Conservation (phyloP, 1,140 invertebrate species). For the Drosophila bocqueti region DNA sequence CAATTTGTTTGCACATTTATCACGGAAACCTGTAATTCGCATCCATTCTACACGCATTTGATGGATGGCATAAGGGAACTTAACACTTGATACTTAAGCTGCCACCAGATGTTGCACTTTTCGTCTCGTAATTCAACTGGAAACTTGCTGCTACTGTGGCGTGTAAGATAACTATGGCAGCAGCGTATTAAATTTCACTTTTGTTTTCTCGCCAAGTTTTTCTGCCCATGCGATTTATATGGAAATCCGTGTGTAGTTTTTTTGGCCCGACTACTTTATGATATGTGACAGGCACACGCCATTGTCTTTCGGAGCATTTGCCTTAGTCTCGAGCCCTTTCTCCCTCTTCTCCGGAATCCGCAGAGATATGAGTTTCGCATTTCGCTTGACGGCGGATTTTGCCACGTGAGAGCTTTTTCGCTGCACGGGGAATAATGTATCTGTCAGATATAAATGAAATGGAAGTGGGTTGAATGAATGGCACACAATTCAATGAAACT, state of each 20-base stretch:
- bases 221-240: conserved; percentile 43
- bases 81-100: conserved; percentile 18
- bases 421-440: conserved; percentile 27
- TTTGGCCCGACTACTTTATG: conserved; percentile 42
- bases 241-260: conserved; percentile 36
- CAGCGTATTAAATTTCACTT: conserved; percentile 74
- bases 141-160: conserved; percentile 53
- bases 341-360: not conserved
- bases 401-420: conserved; percentile 48
- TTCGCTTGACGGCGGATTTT: conserved; percentile 44
- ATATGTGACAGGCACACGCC: conserved; percentile 48
- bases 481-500: conserved; percentile 18
- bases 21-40: conserved; percentile 50
- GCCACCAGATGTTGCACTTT: conserved; percentile 47
- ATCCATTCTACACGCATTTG: conserved; percentile 32
- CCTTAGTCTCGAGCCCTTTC: conserved; percentile 6
- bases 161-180: conserved; percentile 62
- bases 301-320: conserved; percentile 51
- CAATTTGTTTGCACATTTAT: conserved; percentile 63
- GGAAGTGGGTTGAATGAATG: conserved; percentile 38
- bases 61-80: conserved; percentile 37
- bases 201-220: conserved; percentile 37
- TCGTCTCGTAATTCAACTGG: conserved; percentile 66
- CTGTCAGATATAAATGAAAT: conserved; percentile 33
- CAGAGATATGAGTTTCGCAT: conserved; percentile 52